These are phyloP conservation scores for Enoplosus armatus DNA, from an alignment of 2,797 vertebrate genomes.

Conservation along the genomic window DNA sequence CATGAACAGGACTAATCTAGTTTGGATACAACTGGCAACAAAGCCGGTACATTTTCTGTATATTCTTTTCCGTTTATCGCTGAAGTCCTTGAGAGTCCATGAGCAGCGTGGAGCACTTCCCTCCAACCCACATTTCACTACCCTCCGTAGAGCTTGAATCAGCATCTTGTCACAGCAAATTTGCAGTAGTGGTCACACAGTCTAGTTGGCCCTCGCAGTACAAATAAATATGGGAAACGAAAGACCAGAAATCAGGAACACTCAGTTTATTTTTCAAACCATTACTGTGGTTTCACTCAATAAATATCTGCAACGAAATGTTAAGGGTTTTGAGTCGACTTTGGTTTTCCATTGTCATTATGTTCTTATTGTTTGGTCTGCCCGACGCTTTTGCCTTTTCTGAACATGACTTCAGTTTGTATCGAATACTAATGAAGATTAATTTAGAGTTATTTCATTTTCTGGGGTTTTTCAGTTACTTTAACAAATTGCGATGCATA, in stretches of 20 bases:
- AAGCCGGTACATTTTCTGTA: too few relatives aligned
- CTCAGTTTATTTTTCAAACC: conserved; percentile 69
- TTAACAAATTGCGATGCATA: conserved; percentile 20
- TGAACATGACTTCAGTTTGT: conserved; percentile 27
- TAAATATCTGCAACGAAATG: conserved; percentile 70
- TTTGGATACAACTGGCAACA: conserved; percentile 41
- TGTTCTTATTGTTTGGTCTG: conserved; percentile 67
- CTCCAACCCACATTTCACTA: conserved; percentile 17
- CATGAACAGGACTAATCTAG: conserved; percentile 58
- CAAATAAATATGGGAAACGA: conserved; percentile 74
- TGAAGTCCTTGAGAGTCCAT: conserved; percentile 20
- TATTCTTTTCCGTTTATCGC: conserved; percentile 37
- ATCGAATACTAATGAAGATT: conserved; percentile 38
- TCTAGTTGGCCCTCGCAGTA: conserved; percentile 48
- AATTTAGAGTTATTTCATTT: conserved; percentile 47
- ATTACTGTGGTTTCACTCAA: conserved; percentile 76
- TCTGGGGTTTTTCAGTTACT: conserved; percentile 14
- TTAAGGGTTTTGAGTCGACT: conserved; percentile 65
- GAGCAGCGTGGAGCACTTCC: not conserved
- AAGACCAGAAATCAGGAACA: conserved; percentile 62
- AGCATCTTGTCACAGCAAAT: conserved; percentile 67
- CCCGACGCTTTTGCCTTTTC: conserved; percentile 41
- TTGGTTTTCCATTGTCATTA: conserved; percentile 77
- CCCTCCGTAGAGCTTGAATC: conserved; percentile 58
- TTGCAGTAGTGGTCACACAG: conserved; percentile 56